Base-by-base conservation (phyloP, 2,888 invertebrate species). In the Drosophila anomelani region DNA sequence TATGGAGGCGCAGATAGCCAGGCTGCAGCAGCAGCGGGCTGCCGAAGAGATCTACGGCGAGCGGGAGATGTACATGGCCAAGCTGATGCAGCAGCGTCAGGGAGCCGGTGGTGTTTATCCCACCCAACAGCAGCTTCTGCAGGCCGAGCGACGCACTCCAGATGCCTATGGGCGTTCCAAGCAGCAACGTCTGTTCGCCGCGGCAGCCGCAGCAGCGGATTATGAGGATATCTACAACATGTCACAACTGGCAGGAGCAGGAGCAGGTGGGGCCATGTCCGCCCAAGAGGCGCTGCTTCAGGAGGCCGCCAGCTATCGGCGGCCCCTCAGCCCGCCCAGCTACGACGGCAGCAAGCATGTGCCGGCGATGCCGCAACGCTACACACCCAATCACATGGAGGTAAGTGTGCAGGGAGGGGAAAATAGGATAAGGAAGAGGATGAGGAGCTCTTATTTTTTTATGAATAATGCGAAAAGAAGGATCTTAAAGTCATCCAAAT, bases 111-210 rank as follows among this genome's bases (percentile, higher is more conserved):
- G 89, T 7, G 78, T 81, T 17, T 83, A 81, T 58, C 80, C 83
- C 34, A 81, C 23, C 0, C 81, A 84, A 53, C 86, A 86, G 51
- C 73, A 73, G 38, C 85, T 89, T 10, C 71, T 91, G 70, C 92
- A 92, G 46, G 90, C 91, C 4, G 97, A 97, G 90, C 94, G 97
- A 79, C 94, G 97, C 78, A 97, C 97, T 1, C 97, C 97, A 0
- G 97, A 97, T 88, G 96, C 96, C 13, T 97, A 97, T 88, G 96
- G 96, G 1, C 93, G 96, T 75, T 95, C 96, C 3, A 94, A 94
- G 81, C 90, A 89, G 75, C 91, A 91, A 67, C 89, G 92, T 12
- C 87, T 91, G 20, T 78, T 94, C 93, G 91, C 93, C 91, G 91
- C 81, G 1, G 78, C 79, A 13, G 84, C 85, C 0, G 81, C 84